Conservation (phyloP, 1,140 invertebrate genomes). For the Sminthurinus signatus region DNA sequence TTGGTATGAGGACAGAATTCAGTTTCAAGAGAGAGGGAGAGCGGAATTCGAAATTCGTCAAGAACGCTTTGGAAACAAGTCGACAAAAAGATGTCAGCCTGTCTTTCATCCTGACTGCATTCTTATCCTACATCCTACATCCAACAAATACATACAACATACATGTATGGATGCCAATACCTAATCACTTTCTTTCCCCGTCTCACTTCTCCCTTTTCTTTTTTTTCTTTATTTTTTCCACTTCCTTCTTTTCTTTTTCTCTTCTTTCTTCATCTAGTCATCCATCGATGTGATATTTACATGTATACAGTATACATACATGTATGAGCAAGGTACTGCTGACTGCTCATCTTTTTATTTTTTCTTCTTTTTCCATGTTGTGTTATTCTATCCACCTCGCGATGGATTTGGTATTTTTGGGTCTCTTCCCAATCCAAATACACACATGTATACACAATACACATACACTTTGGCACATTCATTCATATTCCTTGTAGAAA, state of each 20-base stretch:
- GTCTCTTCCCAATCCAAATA: not conserved
- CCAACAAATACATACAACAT: too few relatives aligned
- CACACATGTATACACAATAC: not conserved
- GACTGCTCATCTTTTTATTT: too few relatives aligned
- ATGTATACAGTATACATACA: too few relatives aligned
- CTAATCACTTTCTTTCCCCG: conserved; percentile 18
- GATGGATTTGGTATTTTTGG: not conserved
- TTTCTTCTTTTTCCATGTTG: not conserved
- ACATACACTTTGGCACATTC: not conserved
- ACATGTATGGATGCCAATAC: conserved; percentile 24
- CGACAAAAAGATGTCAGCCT: conserved; percentile 28
- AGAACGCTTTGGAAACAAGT: conserved; percentile 1
- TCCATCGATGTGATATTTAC: too few relatives aligned
- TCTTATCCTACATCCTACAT: conserved; percentile 21
- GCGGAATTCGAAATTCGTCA: conserved; percentile 21
- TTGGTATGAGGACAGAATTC: too few relatives aligned
- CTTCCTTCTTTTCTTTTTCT: too few relatives aligned
- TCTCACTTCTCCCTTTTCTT: not conserved
- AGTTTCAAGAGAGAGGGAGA: too few relatives aligned
- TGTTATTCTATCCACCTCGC: not conserved
- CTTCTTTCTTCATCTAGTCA: too few relatives aligned
- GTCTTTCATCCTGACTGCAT: conserved; percentile 24
- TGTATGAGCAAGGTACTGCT: too few relatives aligned
- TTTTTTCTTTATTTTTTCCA: too few relatives aligned
- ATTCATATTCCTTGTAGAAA: not conserved